Evolutionary conservation across 2,888 invertebrate species (phyloP).

Genomic region (Drosophila anomelani): DNA sequence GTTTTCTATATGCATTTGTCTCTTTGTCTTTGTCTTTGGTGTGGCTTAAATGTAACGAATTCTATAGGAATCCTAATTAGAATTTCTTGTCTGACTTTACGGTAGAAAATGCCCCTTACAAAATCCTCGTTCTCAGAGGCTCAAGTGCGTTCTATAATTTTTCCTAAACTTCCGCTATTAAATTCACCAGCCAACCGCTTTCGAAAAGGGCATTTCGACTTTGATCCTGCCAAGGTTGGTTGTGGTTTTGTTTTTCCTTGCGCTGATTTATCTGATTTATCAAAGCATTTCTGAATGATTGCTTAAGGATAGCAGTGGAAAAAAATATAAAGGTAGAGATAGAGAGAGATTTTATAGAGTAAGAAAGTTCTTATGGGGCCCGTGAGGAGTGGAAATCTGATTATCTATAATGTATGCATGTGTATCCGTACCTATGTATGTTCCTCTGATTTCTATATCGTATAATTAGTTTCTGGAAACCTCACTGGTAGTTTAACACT

Average conservation of each 20-base stretch:
- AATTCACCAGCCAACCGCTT: constrained; percentile 11
- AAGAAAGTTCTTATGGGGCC: constrained; percentile 49
- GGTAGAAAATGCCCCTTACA: constrained; percentile 42
- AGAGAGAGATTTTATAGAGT: constrained; percentile 48
- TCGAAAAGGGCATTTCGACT: constrained; percentile 49
- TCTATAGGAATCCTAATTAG: constrained; percentile 54
- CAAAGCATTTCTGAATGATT: constrained; percentile 55
- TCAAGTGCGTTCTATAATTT: constrained; percentile 1
- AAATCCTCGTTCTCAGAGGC: neutral
- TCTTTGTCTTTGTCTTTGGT: constrained; percentile 36
- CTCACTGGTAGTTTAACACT: constrained; percentile 71
- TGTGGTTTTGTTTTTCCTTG: constrained; percentile 16
- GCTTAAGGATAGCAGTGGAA: constrained; percentile 52
- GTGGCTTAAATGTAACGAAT: constrained; percentile 49
- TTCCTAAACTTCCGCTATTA: neutral
- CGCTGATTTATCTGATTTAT: constrained; percentile 50
- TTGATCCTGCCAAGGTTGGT: constrained; percentile 38
- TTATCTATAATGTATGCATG: constrained; percentile 51
- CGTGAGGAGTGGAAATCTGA: constrained; percentile 53
- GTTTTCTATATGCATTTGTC: constrained; percentile 52
- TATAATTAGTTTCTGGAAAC: constrained; percentile 72
- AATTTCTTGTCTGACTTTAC: constrained; percentile 44
- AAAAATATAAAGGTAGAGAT: constrained; percentile 50
- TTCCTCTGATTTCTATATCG: constrained; percentile 48
- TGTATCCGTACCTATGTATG: constrained; percentile 20